Base-by-base conservation (phyloP, 2,797 vertebrate genomes). In the Triplophysa yarkandensis region DNA sequence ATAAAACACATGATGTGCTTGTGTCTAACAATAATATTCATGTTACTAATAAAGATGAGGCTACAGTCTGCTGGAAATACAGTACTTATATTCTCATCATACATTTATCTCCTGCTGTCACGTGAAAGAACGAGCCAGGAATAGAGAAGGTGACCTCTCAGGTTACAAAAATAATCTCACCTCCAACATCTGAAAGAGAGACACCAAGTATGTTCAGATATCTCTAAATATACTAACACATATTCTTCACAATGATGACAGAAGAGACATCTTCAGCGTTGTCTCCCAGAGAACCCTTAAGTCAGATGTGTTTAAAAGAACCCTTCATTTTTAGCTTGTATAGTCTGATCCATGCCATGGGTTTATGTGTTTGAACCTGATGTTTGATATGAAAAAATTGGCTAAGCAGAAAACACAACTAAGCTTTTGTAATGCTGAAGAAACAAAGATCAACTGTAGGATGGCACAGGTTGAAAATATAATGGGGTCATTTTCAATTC, bases 131-230 rank as follows among this genome's bases (percentile, higher is more conserved):
- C 81, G 87, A 83, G 81, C 58, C 60, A 48, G 25, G 67, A 68
- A 61, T 6, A 70, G 81, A 88, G 86, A 89, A 89, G 84, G 82
- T 87, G 88, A 92, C 87, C 89, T 81, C 32, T 25, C 48, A 62
- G 75, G 83, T 85, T 88, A 86, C 82, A 85, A 85, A 84, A 84
- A 85, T 77, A 83, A 83, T 86, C 88, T 85, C 85, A 85, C 83
- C 84, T 87, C 77, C 68, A 65, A 86, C 89, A 90, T 90, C 89
- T 91, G 87, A 50, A 21, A 14, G 13, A 41, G 11, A 41, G 16
- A 11, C 14, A 14, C 43, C 11, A 41, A 13, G 2, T 1, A 14
- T 44, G 43, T 44, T 43, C 41, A 43, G 17, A 43, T 17, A 43
- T 44, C 2, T 17, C 5, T 44, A n/a, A n/a, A 44, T 44, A 44